Base-by-base conservation (phyloP, 2,888 invertebrate genomes). In the Helobdella robusta region DNA sequence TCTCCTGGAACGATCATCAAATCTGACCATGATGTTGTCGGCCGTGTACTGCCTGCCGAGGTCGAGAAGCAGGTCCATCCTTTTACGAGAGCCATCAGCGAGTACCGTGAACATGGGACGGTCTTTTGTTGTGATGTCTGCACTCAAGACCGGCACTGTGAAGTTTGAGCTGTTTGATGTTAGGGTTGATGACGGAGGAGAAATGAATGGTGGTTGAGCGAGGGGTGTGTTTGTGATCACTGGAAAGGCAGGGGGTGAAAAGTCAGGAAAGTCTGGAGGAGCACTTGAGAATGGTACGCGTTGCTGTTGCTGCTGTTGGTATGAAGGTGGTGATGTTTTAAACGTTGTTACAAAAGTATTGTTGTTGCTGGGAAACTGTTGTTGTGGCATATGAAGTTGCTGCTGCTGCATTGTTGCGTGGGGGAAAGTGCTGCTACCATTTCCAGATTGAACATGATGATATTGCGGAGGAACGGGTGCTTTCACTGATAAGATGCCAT, bases 391-490 rank as follows among this genome's bases (percentile, higher is more conserved):
- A 2, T 20, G 40, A n/a, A n/a, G 32, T 34, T 15, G 48, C 18
- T 11, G 23, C 11, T 25, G 28, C 6, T 34, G 44, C 8, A 2
- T 20, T 2, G 46, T 1, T n/a, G 20, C 32, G n/a, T 18, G 32
- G 0, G 20, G 28, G n/a, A n/a, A n/a, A n/a, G n/a, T n/a, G n/a
- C n/a, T n/a, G n/a, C n/a, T n/a, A n/a, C n/a, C n/a, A n/a, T n/a
- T n/a, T 1, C 6, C 65, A 32, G 23, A 40, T 15, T 61, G 30
- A 30, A 68, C 44, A 44, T 36, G 65, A 46, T 52, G 32, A 60
- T 70, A 70, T 30, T 59, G 50, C 4, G 69, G 70, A 5, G 70
- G 69, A 2, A 66, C 61, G 1, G 70, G 70, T 15, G 70, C 69
- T 36, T 67, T 34, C 4, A 69, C 35, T 4, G 69, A 67, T n/a